Conservation (phyloP, 2,888 invertebrate genomes). For the Aelia acuminata region DNA sequence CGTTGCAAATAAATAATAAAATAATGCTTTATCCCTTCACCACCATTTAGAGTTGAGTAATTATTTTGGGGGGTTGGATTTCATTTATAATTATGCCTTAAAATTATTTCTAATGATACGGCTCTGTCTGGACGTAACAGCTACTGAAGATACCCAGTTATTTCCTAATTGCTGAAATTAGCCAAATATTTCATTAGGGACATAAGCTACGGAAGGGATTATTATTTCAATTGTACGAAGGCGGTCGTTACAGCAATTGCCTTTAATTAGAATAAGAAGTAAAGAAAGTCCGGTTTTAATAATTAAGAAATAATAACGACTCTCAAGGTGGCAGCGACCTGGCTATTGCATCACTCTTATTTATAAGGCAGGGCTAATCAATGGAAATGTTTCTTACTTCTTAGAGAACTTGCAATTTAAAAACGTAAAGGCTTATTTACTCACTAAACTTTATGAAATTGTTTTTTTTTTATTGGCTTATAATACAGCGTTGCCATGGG, state of each 20-base stretch:
- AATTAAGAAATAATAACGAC: conserved; percentile 5
- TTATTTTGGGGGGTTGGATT: neutral
- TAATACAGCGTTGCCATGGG: no score
- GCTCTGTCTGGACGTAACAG: neutral
- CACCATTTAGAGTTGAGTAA: neutral
- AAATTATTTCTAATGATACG: neutral
- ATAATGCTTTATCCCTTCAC: neutral
- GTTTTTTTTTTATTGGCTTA: no score
- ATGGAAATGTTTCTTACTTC: neutral
- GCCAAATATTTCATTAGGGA: conserved; percentile 18
- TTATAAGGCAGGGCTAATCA: neutral
- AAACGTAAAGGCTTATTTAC: no score
- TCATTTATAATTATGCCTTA: neutral
- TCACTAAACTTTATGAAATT: no score
- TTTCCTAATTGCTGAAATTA: conserved; percentile 29
- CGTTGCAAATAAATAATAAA: neutral
- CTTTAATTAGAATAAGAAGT: conserved; percentile 29
- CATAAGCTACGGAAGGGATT: neutral
- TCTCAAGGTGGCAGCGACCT: neutral
- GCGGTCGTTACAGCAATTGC: conserved; percentile 8
- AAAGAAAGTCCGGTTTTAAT: conserved; percentile 22
- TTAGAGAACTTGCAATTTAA: no score
- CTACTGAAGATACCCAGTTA: neutral
- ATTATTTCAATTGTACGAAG: conserved; percentile 34
- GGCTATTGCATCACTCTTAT: conserved; percentile 37